A percentile compares a stretch with the other conserved stretches of the same genome.
Conservation (phyloP, 2,888 invertebrate genomes). For the Tryphoninae sp. region DNA sequence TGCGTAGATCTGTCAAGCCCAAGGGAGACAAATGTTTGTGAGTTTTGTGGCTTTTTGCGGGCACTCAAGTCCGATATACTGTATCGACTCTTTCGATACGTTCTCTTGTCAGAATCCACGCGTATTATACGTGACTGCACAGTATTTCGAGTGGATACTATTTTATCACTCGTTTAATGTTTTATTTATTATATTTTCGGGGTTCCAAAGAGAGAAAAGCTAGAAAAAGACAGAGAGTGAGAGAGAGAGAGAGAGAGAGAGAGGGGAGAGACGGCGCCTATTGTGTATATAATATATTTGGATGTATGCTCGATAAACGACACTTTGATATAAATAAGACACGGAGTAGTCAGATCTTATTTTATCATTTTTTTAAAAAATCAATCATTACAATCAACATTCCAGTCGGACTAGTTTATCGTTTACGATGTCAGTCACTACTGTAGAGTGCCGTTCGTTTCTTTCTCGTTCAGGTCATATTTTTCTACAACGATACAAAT, state of each 20-base stretch:
- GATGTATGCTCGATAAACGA: conserved; percentile 10
- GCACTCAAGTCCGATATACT: conserved; percentile 39
- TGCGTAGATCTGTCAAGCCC: conserved; percentile 1
- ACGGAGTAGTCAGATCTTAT: conserved; percentile 11
- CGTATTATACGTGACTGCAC: conserved; percentile 40
- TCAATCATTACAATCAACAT: neutral
- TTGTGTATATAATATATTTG: conserved; percentile 39
- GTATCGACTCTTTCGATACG: conserved; percentile 40
- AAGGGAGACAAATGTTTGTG: conserved; percentile 32
- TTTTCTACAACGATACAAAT: conserved; percentile 44
- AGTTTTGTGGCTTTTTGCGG: conserved; percentile 2
- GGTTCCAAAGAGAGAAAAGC: conserved; percentile 26
- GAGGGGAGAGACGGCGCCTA: conserved; percentile 13
- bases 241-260: neutral
- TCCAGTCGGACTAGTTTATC: neutral
- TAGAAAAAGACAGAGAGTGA: conserved; percentile 1
- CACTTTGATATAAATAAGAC: conserved; percentile 12
- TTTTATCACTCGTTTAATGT: conserved; percentile 8
- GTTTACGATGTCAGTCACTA: conserved; percentile 10
- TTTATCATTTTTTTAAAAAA: neutral
- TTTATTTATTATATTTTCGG: conserved; percentile 17
- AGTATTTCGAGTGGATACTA: conserved; percentile 54
- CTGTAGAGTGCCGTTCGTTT: neutral
- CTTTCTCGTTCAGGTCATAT: conserved; percentile 25
- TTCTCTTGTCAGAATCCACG: conserved; percentile 27